Evolutionary conservation across 2,888 invertebrate species (phyloP).

Genomic region (Pristionchus fissidentatus): DNA sequence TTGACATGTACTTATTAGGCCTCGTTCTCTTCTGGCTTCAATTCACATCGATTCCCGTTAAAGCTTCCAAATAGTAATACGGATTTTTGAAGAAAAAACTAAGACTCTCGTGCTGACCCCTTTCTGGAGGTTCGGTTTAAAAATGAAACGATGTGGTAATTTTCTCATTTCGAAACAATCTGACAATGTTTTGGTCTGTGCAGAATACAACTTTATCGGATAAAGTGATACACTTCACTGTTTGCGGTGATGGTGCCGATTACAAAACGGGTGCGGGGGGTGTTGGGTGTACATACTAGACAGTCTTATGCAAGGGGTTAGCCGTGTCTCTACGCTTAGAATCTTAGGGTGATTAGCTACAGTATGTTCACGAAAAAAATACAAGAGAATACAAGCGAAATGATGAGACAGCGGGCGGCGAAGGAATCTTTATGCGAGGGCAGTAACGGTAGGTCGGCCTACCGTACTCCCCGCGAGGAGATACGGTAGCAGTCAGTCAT

Average conservation of each 20-base stretch:
- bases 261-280: background rate
- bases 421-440: slow-evolving; percentile 11
- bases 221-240: slow-evolving; percentile 25
- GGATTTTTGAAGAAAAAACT: too few relatives aligned
- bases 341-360: slow-evolving; percentile 19
- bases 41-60: too few relatives aligned
- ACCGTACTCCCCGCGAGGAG: background rate
- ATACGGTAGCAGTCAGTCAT: slow-evolving; percentile 1
- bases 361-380: background rate
- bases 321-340: slow-evolving; percentile 39
- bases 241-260: slow-evolving; percentile 18
- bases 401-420: background rate
- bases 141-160: too few relatives aligned
- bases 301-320: slow-evolving; percentile 23
- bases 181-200: background rate
- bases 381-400: background rate
- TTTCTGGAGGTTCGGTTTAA: too few relatives aligned
- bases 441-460: background rate
- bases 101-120: too few relatives aligned
- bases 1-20: too few relatives aligned
- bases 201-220: slow-evolving; percentile 29
- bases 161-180: too few relatives aligned
- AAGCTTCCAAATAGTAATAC: too few relatives aligned
- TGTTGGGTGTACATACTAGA: slow-evolving; percentile 1
- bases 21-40: too few relatives aligned